A percentile compares a stretch with the other conserved stretches of the same genome.
Conservation (phyloP, 2,797 vertebrate species). For the Triplophysa yarkandensis region DNA sequence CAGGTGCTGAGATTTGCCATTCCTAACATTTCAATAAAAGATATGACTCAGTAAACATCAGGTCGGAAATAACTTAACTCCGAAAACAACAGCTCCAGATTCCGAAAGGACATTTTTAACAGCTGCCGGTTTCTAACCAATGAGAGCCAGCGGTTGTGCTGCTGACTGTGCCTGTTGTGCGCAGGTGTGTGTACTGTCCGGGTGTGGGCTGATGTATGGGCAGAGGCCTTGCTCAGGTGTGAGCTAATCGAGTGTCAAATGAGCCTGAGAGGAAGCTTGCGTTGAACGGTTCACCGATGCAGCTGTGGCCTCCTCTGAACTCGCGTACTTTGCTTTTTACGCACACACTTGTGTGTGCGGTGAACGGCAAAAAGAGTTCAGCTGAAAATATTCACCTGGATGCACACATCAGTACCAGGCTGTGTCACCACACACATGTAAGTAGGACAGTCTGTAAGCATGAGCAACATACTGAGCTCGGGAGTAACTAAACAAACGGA, state of each 20-base stretch:
- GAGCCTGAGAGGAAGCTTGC: constrained; percentile 62
- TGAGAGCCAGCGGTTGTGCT: constrained; percentile 60
- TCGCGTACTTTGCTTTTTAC: constrained; percentile 1
- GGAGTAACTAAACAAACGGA: constrained; percentile 23
- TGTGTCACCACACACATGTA: constrained; percentile 14
- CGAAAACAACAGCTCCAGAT: constrained; percentile 14
- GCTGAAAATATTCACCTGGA: constrained; percentile 18
- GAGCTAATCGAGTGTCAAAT: constrained; percentile 77
- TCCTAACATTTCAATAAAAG: constrained; percentile 11
- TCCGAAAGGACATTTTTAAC: constrained; percentile 26
- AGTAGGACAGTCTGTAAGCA: background rate
- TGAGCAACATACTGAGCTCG: background rate
- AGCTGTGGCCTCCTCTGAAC: constrained; percentile 66
- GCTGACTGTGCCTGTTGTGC: constrained; percentile 39
- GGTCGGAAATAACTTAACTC: background rate
- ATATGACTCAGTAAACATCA: background rate
- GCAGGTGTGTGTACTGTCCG: constrained; percentile 51
- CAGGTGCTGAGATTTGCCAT: background rate
- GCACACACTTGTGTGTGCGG: background rate
- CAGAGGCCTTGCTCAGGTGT: constrained; percentile 70
- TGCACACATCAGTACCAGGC: constrained; percentile 22
- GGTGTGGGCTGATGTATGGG: constrained; percentile 67
- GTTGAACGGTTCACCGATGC: constrained; percentile 45
- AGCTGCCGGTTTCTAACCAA: constrained; percentile 28
- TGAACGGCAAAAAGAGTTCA: constrained; percentile 7